phyloP scores from a whole-genome alignment of 1,140 invertebrate species.

The Contarinia nasturtii region DNA sequence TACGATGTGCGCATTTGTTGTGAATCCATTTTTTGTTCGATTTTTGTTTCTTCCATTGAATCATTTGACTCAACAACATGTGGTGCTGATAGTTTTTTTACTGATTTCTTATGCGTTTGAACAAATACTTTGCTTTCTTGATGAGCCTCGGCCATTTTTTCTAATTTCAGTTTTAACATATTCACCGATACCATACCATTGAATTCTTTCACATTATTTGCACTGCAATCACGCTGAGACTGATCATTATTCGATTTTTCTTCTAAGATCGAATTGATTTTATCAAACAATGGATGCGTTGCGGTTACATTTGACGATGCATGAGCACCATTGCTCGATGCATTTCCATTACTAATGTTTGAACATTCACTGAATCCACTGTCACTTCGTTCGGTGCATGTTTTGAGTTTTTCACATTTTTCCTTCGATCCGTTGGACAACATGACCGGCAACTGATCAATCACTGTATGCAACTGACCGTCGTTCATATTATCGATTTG shows the following conservation, averaged over 20 bases:
- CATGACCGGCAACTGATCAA: background rate
- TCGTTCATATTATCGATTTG: background rate
- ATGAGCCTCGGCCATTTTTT: background rate
- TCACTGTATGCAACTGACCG: background rate
- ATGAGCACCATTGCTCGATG: slow-evolving; percentile 6
- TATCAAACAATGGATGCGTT: slow-evolving; percentile 14
- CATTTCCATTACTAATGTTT: slow-evolving; percentile 13
- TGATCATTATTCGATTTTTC: slow-evolving; percentile 3
- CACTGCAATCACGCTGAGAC: background rate
- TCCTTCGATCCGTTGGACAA: background rate
- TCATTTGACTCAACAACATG: background rate
- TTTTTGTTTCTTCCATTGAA: background rate
- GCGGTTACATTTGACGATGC: no score
- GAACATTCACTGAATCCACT: slow-evolving; percentile 39
- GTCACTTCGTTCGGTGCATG: slow-evolving; percentile 15
- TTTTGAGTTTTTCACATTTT: background rate
- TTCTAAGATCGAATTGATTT: slow-evolving; percentile 23
- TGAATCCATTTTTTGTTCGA: slow-evolving; percentile 1
- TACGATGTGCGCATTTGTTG: background rate
- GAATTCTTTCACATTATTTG: background rate
- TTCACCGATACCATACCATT: background rate
- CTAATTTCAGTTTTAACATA: background rate
- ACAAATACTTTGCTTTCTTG: background rate
- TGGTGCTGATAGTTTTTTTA: background rate
- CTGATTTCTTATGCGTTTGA: background rate